phyloP scores from a whole-genome alignment of 2,113 vertebrate genomes.

The Eulemur macaco region DNA sequence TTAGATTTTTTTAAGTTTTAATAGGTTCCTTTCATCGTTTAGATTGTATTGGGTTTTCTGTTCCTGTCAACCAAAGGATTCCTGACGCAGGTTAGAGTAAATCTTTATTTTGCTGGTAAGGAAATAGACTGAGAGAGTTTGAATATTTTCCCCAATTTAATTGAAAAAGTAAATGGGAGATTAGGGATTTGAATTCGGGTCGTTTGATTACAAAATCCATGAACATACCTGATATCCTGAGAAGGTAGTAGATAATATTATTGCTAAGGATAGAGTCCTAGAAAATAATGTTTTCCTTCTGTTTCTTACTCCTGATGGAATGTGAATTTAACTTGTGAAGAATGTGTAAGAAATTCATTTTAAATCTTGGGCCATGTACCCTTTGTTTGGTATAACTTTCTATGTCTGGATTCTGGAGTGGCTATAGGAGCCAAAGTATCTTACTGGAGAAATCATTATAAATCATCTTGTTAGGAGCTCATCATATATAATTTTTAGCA shows the following conservation, averaged over 20 bases:
- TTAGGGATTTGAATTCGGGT: not conserved
- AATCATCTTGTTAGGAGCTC: constrained; percentile 16
- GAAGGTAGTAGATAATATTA: not conserved
- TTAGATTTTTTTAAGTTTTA: not conserved
- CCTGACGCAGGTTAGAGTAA: not conserved
- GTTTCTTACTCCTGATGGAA: not conserved
- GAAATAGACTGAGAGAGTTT: constrained; percentile 7
- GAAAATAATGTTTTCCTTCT: not conserved
- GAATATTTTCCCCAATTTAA: not conserved
- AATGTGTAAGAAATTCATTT: constrained; percentile 4
- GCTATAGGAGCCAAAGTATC: not conserved
- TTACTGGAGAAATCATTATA: constrained; percentile 39
- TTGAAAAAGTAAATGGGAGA: not conserved
- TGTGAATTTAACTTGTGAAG: constrained; percentile 29
- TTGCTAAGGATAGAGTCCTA: not conserved
- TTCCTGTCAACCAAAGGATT: not conserved
- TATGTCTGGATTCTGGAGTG: not conserved
- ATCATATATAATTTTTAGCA: constrained; percentile 29
- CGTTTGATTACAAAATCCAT: not conserved
- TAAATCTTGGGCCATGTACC: not conserved
- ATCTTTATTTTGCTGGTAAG: not conserved
- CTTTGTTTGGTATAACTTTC: constrained; percentile 13
- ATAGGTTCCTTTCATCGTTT: not conserved
- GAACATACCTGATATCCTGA: not conserved
- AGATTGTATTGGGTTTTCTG: not conserved